Evolutionary conservation across 1,140 invertebrate genomes (phyloP).

Genomic region (Holcopasites calliopsidis): DNA sequence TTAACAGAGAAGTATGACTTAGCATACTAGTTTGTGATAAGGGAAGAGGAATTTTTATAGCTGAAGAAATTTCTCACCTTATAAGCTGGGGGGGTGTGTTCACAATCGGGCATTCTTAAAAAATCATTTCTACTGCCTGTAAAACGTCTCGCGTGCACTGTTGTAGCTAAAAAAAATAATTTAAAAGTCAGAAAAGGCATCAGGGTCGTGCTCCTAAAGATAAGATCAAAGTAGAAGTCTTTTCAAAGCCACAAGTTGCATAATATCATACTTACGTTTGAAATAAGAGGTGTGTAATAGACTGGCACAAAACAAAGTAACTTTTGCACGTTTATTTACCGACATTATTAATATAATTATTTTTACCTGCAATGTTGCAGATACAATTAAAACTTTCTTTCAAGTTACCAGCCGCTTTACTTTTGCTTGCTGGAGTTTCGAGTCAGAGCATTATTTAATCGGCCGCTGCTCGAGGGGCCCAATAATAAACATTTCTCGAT

Average conservation of each 20-base stretch:
- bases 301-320: not conserved
- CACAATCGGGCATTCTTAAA: constrained; percentile 42
- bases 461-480: not conserved
- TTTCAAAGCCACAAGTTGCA: no score
- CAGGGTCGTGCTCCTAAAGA: not conserved
- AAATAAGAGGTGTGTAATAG: not conserved
- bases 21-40: not conserved
- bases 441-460: no score
- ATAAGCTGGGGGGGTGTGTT: constrained; percentile 47
- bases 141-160: no score
- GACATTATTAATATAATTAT: no score
- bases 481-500: not conserved
- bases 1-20: not conserved
- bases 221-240: no score
- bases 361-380: no score
- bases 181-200: not conserved
- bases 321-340: not conserved
- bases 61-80: constrained; percentile 21
- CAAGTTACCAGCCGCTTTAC: no score
- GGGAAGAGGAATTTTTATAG: not conserved
- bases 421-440: no score
- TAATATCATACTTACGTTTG: constrained; percentile 8
- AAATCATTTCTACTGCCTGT: not conserved
- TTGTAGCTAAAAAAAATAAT: not conserved
- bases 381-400: no score